phyloP scores from a whole-genome alignment of 1,140 invertebrate species.

The Augochlora pura region DNA sequence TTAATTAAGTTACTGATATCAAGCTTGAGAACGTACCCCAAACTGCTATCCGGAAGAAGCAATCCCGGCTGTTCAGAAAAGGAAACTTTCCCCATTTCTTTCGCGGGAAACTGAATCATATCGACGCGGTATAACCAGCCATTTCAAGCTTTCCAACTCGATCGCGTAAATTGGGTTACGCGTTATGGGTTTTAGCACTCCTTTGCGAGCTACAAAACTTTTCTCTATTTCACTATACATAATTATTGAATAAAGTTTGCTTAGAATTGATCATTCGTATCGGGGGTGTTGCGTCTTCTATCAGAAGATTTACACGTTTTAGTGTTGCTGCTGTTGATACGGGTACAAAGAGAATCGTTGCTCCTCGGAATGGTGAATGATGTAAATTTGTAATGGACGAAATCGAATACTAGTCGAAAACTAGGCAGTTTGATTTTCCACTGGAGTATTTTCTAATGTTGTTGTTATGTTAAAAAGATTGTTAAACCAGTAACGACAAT shows the following conservation, averaged over 20 bases:
- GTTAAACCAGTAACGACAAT: no score
- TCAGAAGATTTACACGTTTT: no score
- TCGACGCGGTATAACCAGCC: neutral
- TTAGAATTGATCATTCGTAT: neutral
- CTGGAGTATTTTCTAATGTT: no score
- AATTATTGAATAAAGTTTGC: neutral
- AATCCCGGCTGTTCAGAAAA: neutral
- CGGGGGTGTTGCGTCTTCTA: conserved; percentile 35
- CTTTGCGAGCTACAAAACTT: neutral
- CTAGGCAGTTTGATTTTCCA: no score
- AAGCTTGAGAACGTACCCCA: neutral
- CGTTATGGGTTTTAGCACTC: neutral
- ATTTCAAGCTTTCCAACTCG: neutral
- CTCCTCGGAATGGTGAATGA: no score
- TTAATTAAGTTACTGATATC: conserved; percentile 49
- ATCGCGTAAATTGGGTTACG: neutral
- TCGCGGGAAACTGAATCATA: neutral
- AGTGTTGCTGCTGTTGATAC: no score
- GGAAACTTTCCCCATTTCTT: neutral
- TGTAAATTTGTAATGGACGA: no score
- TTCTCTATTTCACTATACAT: conserved; percentile 1
- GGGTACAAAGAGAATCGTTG: no score
- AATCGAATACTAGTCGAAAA: no score
- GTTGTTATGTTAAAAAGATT: no score
- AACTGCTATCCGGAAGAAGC: neutral